These are phyloP conservation scores for Amphiduros pacificus DNA, from an alignment of 2,888 invertebrate species.

Conservation along the genomic window DNA sequence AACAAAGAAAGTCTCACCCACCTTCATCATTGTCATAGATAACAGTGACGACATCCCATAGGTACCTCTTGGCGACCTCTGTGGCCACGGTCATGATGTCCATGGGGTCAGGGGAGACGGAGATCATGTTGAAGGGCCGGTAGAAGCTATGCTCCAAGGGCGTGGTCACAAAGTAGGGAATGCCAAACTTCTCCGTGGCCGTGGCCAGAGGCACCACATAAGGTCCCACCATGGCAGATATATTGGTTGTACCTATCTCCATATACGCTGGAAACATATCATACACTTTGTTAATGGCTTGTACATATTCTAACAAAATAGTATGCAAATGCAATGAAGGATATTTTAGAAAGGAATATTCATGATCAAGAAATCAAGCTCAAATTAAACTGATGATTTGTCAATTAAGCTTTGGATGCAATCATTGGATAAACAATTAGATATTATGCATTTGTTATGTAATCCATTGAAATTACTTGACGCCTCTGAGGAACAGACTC, in stretches of 20 bases:
- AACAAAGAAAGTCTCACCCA: constrained; percentile 1
- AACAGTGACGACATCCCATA: constrained; percentile 20
- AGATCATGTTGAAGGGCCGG: constrained; percentile 25
- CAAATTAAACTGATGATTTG: too few relatives aligned
- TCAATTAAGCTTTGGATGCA: too few relatives aligned
- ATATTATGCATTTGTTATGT: too few relatives aligned
- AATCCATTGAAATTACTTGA: too few relatives aligned
- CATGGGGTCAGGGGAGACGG: constrained; percentile 20
- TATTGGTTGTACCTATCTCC: constrained; percentile 27
- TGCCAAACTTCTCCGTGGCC: constrained; percentile 40
- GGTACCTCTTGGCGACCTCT: constrained; percentile 16
- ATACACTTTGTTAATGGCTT: too few relatives aligned
- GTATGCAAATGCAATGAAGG: too few relatives aligned
- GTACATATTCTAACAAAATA: too few relatives aligned
- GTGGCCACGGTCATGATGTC: constrained; percentile 23
- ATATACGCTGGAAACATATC: constrained; percentile 30
- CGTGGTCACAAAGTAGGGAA: constrained; percentile 50
- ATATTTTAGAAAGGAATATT: too few relatives aligned
- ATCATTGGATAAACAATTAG: too few relatives aligned
- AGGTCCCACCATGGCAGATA: constrained; percentile 45
- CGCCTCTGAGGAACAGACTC: too few relatives aligned
- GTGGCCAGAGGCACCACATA: constrained; percentile 39
- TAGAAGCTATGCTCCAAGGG: constrained; percentile 11
- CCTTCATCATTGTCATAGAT: constrained; percentile 25
- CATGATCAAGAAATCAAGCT: too few relatives aligned